phyloP scores from a whole-genome alignment of 2,113 vertebrate species.

The Tautogolabrus adspersus region DNA sequence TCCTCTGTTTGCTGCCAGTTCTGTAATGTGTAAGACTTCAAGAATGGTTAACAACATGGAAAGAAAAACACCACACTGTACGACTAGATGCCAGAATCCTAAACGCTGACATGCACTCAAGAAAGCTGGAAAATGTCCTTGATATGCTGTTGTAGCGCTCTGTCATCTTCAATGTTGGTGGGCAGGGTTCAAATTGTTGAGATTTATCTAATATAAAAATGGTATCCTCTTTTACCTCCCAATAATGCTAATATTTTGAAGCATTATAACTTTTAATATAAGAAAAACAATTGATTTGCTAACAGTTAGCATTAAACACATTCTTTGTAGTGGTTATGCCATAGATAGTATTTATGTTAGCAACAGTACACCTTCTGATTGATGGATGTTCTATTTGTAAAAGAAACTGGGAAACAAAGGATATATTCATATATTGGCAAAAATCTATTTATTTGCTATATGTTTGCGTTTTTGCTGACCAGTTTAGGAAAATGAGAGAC shows the following conservation, averaged over 20 bases:
- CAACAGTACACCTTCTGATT: too few relatives aligned
- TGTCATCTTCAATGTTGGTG: slow-evolving; percentile 66
- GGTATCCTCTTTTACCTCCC: slow-evolving; percentile 39
- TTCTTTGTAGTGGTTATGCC: too few relatives aligned
- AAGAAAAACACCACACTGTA: slow-evolving; percentile 83
- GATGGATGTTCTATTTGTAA: too few relatives aligned
- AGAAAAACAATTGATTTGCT: slow-evolving; percentile 8
- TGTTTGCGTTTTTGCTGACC: too few relatives aligned
- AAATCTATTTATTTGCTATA: too few relatives aligned
- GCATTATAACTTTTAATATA: slow-evolving; percentile 14
- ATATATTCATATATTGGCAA: too few relatives aligned
- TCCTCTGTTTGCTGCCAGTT: slow-evolving; percentile 80
- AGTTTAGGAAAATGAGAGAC: too few relatives aligned
- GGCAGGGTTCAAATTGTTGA: slow-evolving; percentile 39
- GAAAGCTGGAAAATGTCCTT: slow-evolving; percentile 70
- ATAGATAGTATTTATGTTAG: too few relatives aligned
- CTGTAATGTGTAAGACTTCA: slow-evolving; percentile 78
- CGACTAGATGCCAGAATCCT: slow-evolving; percentile 64
- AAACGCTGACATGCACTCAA: slow-evolving; percentile 56
- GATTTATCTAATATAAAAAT: slow-evolving; percentile 45
- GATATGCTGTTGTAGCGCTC: slow-evolving; percentile 48
- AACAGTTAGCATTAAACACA: too few relatives aligned
- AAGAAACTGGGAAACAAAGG: too few relatives aligned
- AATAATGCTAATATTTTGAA: slow-evolving; percentile 25
- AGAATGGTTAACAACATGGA: slow-evolving; percentile 86